Conservation (phyloP, 1,140 invertebrate genomes). For the Varroa destructor region DNA sequence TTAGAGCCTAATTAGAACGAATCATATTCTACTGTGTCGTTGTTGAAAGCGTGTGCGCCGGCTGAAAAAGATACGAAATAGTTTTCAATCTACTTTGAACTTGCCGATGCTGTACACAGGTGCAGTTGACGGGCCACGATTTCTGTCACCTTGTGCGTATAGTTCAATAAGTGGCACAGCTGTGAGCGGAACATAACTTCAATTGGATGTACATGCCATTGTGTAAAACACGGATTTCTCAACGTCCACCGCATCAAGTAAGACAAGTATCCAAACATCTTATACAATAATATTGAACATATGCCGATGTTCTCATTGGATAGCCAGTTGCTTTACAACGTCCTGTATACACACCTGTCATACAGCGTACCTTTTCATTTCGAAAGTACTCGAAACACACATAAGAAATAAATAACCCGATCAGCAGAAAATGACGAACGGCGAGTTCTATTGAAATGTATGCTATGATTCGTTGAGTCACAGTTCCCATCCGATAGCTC, state of each 20-base stretch:
- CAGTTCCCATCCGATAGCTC: too few relatives aligned
- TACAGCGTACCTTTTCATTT: background rate
- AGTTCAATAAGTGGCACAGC: too few relatives aligned
- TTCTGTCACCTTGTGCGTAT: too few relatives aligned
- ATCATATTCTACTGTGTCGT: too few relatives aligned
- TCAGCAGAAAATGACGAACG: background rate
- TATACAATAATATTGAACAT: background rate
- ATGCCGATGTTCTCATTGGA: background rate
- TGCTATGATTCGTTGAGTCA: too few relatives aligned
- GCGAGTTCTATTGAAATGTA: background rate
- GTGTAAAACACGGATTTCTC: conserved; percentile 26
- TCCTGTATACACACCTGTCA: background rate
- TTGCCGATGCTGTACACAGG: too few relatives aligned
- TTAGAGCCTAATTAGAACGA: too few relatives aligned
- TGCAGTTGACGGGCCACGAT: too few relatives aligned
- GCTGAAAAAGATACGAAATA: too few relatives aligned
- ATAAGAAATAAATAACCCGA: background rate
- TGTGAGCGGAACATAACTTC: too few relatives aligned
- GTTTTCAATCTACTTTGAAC: too few relatives aligned
- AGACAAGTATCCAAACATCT: background rate
- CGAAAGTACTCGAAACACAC: background rate
- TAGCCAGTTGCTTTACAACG: background rate
- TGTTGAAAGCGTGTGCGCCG: too few relatives aligned
- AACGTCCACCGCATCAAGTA: conserved; percentile 17
- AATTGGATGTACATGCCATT: conserved; percentile 22